phyloP scores from a whole-genome alignment of 2,888 invertebrate species.

The Cecidostiba fungosa region DNA sequence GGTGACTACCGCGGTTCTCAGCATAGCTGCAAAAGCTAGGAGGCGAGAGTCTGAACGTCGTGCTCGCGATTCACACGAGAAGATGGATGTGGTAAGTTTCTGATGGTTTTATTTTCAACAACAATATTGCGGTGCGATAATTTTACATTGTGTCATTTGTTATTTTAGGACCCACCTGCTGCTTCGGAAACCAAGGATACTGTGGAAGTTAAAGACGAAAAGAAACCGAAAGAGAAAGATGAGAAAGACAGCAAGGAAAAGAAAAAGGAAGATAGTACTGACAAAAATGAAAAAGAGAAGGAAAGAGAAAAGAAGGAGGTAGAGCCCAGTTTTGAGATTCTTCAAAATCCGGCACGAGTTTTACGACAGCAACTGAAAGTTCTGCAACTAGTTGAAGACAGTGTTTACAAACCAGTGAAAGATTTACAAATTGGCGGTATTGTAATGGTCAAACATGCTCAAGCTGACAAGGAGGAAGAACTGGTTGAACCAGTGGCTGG shows the following conservation, averaged over 20 bases:
- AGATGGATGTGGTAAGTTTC: slow-evolving; percentile 91
- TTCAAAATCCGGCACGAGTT: slow-evolving; percentile 96
- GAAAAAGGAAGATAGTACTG: slow-evolving; percentile 80
- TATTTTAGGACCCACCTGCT: slow-evolving; percentile 72
- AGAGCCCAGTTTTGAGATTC: slow-evolving; percentile 94
- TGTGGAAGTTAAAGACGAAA: slow-evolving; percentile 72
- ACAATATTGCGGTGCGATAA: not conserved
- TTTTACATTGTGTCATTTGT: not conserved
- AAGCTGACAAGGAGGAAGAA: slow-evolving; percentile 89
- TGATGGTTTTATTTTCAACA: not conserved
- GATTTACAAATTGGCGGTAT: slow-evolving; percentile 97
- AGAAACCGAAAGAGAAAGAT: slow-evolving; percentile 77
- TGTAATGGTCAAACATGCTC: slow-evolving; percentile 93
- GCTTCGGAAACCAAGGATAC: slow-evolving; percentile 73
- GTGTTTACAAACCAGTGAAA: slow-evolving; percentile 92
- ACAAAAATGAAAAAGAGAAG: slow-evolving; percentile 78
- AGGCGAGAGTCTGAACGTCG: slow-evolving; percentile 89
- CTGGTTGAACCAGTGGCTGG: slow-evolving; percentile 95
- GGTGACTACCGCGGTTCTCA: slow-evolving; percentile 98
- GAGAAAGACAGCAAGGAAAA: slow-evolving; percentile 79
- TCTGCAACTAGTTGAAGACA: slow-evolving; percentile 90
- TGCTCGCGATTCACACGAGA: slow-evolving; percentile 84
- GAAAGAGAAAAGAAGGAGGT: slow-evolving; percentile 89
- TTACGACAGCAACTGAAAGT: slow-evolving; percentile 94
- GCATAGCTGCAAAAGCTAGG: slow-evolving; percentile 96